A percentile compares a stretch with the other conserved stretches of the same genome.
phyloP scores from a whole-genome alignment of 2,113 vertebrate species.

The Edolisoma coerulescens region DNA sequence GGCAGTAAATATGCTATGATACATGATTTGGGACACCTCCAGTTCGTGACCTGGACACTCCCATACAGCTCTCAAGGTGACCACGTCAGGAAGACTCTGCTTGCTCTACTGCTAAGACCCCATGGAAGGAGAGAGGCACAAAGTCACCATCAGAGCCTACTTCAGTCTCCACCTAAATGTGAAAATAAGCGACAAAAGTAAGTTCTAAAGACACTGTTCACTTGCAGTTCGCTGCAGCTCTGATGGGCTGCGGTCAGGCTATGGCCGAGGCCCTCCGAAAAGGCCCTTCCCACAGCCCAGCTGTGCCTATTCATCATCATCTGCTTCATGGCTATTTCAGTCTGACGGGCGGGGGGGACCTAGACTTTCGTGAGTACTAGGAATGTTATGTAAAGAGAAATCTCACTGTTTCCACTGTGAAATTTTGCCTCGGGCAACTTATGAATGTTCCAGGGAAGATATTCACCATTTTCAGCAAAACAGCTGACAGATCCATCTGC shows the following conservation, averaged over 20 bases:
- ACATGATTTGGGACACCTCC: not conserved
- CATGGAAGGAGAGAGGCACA: not conserved
- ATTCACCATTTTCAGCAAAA: slow-evolving; percentile 61
- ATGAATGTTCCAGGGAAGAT: slow-evolving; percentile 60
- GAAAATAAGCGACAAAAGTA: not conserved
- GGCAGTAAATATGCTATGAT: not conserved
- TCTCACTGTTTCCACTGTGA: slow-evolving; percentile 58
- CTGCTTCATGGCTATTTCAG: slow-evolving; percentile 50
- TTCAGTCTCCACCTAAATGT: not conserved
- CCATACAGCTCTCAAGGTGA: not conserved
- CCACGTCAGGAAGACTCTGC: not conserved
- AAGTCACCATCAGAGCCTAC: not conserved
- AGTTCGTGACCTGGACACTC: not conserved
- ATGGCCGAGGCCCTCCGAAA: not conserved
- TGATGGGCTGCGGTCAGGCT: not conserved
- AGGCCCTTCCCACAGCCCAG: slow-evolving; percentile 9
- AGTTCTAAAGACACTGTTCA: not conserved
- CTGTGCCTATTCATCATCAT: slow-evolving; percentile 61
- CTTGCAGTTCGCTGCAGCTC: not conserved
- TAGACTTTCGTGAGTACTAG: slow-evolving; percentile 4
- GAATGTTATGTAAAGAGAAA: slow-evolving; percentile 59
- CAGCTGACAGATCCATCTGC: slow-evolving; percentile 63
- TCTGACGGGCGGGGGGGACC: not conserved
- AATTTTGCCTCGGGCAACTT: slow-evolving; percentile 62
- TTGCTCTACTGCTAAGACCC: not conserved